Conservation (phyloP, 2,888 invertebrate species). For the Sarcophaga carnaria region DNA sequence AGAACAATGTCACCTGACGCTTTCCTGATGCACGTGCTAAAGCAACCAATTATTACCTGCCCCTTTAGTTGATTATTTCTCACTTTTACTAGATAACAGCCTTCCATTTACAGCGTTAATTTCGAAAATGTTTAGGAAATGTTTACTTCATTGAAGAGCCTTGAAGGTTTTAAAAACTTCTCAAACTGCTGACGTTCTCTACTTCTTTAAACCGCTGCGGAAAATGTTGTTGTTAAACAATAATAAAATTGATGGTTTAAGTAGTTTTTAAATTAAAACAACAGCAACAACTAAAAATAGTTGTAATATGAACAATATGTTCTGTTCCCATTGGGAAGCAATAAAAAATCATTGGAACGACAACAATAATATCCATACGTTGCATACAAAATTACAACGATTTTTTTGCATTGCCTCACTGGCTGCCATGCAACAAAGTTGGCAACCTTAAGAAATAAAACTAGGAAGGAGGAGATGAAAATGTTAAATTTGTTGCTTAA, state of each 20-base stretch:
- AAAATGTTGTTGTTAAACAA: conserved; percentile 57
- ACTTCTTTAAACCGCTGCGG: conserved; percentile 5
- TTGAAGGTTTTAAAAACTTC: neutral
- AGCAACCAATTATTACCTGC: too few species aligned
- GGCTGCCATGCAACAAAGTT: conserved; percentile 43
- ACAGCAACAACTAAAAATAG: conserved; percentile 2
- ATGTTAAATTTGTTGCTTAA: neutral
- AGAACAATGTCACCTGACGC: too few species aligned
- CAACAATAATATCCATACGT: conserved; percentile 29
- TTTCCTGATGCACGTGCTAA: too few species aligned
- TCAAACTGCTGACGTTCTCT: neutral
- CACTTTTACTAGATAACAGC: neutral
- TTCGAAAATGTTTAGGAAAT: neutral
- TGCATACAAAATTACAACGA: neutral
- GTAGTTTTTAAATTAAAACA: conserved; percentile 33
- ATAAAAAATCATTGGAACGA: conserved; percentile 6
- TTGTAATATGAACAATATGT: neutral
- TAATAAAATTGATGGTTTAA: conserved; percentile 65
- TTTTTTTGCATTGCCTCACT: conserved; percentile 18
- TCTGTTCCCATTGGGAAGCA: conserved; percentile 35
- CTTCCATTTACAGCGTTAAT: neutral
- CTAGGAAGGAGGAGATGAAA: neutral
- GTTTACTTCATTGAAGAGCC: too few species aligned
- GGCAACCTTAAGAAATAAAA: neutral
- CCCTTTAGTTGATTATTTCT: too few species aligned